phyloP scores from a whole-genome alignment of 2,888 invertebrate genomes.

The Ceramica pisi region DNA sequence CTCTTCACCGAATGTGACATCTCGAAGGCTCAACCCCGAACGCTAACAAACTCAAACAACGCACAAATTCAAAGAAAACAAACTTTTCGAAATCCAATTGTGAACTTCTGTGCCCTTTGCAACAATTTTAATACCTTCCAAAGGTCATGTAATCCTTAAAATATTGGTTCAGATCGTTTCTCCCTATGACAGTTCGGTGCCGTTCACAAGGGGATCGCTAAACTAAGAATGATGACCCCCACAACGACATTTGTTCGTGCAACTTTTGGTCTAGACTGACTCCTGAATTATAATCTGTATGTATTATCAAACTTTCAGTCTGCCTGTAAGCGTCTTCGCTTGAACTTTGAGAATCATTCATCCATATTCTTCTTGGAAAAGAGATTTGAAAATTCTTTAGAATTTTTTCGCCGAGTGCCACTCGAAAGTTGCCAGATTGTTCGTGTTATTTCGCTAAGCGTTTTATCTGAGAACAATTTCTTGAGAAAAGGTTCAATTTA shows the following conservation, averaged over 20 bases:
- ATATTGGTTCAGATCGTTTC: constrained; percentile 17
- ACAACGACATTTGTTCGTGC: constrained; percentile 43
- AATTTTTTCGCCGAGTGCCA: constrained; percentile 17
- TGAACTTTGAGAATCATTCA: constrained; percentile 29
- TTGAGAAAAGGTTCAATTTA: constrained; percentile 4
- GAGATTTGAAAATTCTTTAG: constrained; percentile 9
- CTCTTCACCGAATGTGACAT: neutral
- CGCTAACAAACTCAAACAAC: constrained; percentile 27
- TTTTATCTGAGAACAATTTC: constrained; percentile 23
- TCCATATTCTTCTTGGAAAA: constrained; percentile 22
- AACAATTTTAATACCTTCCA: constrained; percentile 5
- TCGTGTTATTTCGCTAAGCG: constrained; percentile 3
- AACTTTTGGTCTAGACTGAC: constrained; percentile 50
- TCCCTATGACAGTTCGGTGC: constrained; percentile 3
- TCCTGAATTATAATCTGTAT: constrained; percentile 37
- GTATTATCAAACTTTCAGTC: constrained; percentile 35
- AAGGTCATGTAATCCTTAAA: constrained; percentile 39
- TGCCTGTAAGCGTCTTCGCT: constrained; percentile 12
- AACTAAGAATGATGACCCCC: constrained; percentile 53
- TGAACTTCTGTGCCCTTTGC: constrained; percentile 22
- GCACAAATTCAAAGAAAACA: constrained; percentile 39
- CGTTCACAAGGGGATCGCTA: constrained; percentile 37
- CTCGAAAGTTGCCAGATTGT: constrained; percentile 19
- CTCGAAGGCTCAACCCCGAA: neutral
- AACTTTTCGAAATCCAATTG: constrained; percentile 41